phyloP scores from a whole-genome alignment of 2,888 invertebrate genomes.

The Trichacis sp. region DNA sequence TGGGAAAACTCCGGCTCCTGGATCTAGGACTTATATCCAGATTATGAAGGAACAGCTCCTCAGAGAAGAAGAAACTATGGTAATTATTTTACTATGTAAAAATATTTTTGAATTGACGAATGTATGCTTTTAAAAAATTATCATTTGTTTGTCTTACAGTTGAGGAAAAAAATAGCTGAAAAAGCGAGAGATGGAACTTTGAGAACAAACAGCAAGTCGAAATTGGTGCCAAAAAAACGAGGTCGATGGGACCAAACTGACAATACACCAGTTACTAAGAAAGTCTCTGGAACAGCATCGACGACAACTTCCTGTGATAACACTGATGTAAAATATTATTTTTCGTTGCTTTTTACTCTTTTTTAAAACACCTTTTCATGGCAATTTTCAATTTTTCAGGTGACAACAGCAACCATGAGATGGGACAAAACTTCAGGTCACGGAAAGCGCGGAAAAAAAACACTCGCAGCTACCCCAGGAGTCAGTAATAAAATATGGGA shows the following conservation, averaged over 20 bases:
- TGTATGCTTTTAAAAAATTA: no score
- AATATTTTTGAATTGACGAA: background rate
- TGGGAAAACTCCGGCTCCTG: conserved; percentile 97
- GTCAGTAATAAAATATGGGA: conserved; percentile 94
- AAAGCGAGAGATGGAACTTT: conserved; percentile 94
- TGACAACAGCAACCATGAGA: conserved; percentile 81
- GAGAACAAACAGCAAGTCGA: conserved; percentile 81
- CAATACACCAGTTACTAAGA: conserved; percentile 82
- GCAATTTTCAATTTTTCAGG: no score
- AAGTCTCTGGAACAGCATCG: conserved; percentile 73
- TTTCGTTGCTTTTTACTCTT: background rate
- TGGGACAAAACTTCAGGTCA: conserved; percentile 98
- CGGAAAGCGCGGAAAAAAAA: conserved; percentile 82
- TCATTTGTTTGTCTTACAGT: conserved; percentile 70
- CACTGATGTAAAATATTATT: conserved; percentile 78
- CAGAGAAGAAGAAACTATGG: conserved; percentile 91
- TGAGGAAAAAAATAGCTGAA: conserved; percentile 91
- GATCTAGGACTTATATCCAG: conserved; percentile 93
- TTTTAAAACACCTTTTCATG: background rate
- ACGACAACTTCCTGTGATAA: conserved; percentile 85
- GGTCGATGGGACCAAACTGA: conserved; percentile 97
- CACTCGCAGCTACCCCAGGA: conserved; percentile 93
- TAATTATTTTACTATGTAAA: conserved; percentile 68
- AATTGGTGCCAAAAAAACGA: conserved; percentile 81
- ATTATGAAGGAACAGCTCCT: conserved; percentile 97